Evolutionary conservation across 2,888 invertebrate species (phyloP).

Genomic region (Drosophila nigritarsus): DNA sequence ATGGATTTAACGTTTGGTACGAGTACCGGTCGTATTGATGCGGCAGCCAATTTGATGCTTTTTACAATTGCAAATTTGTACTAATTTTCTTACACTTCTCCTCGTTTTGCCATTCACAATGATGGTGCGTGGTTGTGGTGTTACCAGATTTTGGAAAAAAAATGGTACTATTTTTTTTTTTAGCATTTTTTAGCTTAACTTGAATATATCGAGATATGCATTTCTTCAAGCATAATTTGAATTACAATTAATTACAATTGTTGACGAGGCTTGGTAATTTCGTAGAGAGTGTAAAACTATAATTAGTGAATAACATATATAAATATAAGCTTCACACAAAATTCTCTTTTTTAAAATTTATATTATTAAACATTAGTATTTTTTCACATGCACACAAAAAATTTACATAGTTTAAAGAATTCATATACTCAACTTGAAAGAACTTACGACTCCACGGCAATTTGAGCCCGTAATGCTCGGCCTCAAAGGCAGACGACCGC

Average conservation of each 20-base stretch:
- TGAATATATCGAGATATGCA: background rate
- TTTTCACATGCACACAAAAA: too few relatives aligned
- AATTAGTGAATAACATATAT: background rate
- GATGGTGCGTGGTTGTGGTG: conserved; percentile 45
- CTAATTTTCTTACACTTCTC: conserved; percentile 38
- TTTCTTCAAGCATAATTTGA: background rate
- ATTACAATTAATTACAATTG: background rate
- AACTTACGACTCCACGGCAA: too few relatives aligned
- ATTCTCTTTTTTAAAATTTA: too few relatives aligned
- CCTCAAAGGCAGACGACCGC: too few relatives aligned
- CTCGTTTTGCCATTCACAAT: conserved; percentile 56
- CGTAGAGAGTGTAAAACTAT: background rate
- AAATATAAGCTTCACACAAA: background rate
- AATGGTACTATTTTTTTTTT: background rate
- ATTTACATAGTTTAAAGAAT: too few relatives aligned
- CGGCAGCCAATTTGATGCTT: conserved; percentile 59
- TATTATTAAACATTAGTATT: too few relatives aligned
- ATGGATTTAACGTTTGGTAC: conserved; percentile 61
- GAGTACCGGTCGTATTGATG: conserved; percentile 66
- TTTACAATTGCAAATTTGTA: conserved; percentile 50
- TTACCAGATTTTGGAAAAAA: conserved; percentile 8
- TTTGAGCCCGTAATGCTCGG: too few relatives aligned
- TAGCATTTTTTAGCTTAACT: background rate
- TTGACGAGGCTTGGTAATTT: background rate
- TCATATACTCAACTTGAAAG: too few relatives aligned